phyloP scores from a whole-genome alignment of 2,797 vertebrate species.

The Pyrocephalus nanus region DNA sequence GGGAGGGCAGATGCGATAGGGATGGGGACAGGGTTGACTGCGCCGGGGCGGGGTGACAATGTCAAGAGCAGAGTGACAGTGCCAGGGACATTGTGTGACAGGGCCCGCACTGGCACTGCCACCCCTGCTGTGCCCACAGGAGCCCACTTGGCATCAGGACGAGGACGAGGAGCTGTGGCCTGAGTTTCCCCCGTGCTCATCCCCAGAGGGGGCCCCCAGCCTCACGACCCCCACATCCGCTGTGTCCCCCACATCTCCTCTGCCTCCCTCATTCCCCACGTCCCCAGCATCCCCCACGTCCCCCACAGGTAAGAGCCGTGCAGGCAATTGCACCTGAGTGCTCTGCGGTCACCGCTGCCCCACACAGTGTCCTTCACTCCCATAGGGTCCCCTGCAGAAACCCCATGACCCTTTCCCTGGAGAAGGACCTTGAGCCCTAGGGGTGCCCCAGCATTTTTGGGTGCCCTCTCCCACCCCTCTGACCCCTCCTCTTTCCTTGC shows the following conservation, averaged over 20 bases:
- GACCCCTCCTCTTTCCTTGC: background rate
- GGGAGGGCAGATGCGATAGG: background rate
- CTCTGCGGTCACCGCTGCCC: background rate
- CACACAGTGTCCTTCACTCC: background rate
- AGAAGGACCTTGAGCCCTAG: background rate
- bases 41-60: background rate
- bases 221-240: background rate
- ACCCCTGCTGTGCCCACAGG: background rate
- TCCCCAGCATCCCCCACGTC: background rate
- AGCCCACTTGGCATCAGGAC: constrained; percentile 11
- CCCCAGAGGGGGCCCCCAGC: constrained; percentile 41
- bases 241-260: background rate
- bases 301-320: background rate
- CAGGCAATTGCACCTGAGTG: background rate
- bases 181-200: constrained; percentile 53
- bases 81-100: background rate
- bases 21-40: background rate
- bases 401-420: no score
- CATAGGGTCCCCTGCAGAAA: background rate
- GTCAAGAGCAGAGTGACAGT: background rate
- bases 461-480: no score
- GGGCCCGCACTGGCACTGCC: background rate
- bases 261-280: background rate
- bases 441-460: no score
- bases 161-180: constrained; percentile 57